Conservation (phyloP, 2,113 vertebrate species). For the Myiopsitta monachus region DNA sequence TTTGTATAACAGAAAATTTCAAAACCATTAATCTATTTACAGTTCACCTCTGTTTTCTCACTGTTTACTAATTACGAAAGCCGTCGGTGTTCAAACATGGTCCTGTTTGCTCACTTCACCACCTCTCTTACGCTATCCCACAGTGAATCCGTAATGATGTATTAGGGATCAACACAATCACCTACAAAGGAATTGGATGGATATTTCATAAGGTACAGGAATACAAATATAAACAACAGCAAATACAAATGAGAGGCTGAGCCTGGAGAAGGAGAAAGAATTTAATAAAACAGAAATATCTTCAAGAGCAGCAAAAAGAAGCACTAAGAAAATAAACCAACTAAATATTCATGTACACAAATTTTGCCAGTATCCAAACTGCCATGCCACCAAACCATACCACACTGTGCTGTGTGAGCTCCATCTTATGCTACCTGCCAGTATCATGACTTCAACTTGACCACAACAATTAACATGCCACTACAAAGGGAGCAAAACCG, state of each 20-base stretch:
- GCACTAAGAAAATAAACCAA: not conserved
- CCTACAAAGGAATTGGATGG: not conserved
- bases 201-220: not conserved
- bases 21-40: not conserved
- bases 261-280: not conserved
- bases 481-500: not conserved
- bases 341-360: accelerated
- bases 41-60: not conserved
- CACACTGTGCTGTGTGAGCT: not conserved
- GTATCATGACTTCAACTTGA: not conserved
- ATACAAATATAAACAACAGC: not conserved
- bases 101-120: not conserved
- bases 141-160: not conserved
- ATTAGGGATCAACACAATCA: not conserved
- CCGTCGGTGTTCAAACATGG: not conserved
- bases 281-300: not conserved
- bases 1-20: not conserved
- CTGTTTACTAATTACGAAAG: not conserved
- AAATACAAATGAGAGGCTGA: not conserved
- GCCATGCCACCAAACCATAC: not conserved
- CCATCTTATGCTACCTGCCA: not conserved
- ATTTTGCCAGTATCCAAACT: accelerated
- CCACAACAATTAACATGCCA: not conserved
- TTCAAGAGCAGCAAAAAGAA: not conserved
- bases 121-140: not conserved